Conservation (phyloP, 2,797 vertebrate species). For the Tapirus indicus region DNA sequence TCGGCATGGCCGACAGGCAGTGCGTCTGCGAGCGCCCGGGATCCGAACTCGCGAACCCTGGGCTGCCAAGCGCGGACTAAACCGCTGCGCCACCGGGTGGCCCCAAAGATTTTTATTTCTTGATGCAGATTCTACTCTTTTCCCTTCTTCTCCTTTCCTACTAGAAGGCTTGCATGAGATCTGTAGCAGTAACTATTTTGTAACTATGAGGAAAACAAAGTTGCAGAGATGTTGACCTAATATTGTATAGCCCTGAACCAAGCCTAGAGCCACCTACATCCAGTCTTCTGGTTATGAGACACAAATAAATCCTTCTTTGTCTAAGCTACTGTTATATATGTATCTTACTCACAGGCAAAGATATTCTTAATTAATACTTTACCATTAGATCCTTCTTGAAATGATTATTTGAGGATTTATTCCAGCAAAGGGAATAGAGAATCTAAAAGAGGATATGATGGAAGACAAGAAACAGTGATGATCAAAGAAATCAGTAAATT, state of each 20-base stretch:
- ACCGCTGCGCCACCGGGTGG: too few species aligned
- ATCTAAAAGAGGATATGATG: background rate
- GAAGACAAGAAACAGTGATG: background rate
- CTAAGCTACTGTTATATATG: background rate
- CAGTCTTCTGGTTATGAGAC: background rate
- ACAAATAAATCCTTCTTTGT: background rate
- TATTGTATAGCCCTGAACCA: background rate
- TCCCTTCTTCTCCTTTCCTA: background rate
- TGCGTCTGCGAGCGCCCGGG: too few species aligned
- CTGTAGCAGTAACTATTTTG: background rate
- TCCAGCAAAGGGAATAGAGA: background rate
- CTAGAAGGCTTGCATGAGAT: background rate
- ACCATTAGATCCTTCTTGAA: background rate
- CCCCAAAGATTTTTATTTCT: background rate
- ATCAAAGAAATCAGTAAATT: background rate
- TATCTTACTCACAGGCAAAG: background rate
- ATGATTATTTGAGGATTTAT: background rate
- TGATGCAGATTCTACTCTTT: background rate
- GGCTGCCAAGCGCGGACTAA: too few species aligned
- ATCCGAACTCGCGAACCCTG: too few species aligned
- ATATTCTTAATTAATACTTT: background rate
- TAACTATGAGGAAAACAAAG: background rate
- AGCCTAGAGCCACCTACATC: background rate
- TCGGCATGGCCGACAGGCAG: too few species aligned
- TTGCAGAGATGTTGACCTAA: background rate